These are phyloP conservation scores for Mugil cephalus DNA, from an alignment of 2,113 vertebrate species.

Conservation along the genomic window DNA sequence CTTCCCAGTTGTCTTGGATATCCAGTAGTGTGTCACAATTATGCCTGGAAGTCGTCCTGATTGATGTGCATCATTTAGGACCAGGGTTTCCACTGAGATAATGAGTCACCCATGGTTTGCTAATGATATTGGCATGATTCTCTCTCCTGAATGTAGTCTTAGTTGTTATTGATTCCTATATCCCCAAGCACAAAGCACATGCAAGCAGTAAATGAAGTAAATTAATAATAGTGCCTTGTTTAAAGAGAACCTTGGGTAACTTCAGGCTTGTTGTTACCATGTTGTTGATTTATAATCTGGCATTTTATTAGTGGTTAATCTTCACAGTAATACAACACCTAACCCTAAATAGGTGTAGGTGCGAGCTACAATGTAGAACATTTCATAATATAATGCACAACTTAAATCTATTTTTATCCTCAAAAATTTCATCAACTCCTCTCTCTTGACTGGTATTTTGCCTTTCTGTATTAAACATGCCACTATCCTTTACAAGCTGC, in stretches of 20 bases:
- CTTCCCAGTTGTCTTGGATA: not conserved
- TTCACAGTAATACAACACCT: too few species aligned
- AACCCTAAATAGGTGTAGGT: too few species aligned
- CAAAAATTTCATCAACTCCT: too few species aligned
- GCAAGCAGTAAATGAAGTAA: constrained; percentile 6
- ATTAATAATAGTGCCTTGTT: constrained; percentile 4
- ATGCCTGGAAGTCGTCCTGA: constrained; percentile 20
- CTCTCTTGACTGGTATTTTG: too few species aligned
- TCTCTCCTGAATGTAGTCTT: not conserved
- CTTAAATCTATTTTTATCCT: too few species aligned
- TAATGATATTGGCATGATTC: constrained; percentile 1
- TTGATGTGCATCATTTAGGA: constrained; percentile 22
- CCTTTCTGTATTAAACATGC: too few species aligned
- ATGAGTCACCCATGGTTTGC: constrained; percentile 16
- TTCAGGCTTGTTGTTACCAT: not conserved
- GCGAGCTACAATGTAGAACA: too few species aligned
- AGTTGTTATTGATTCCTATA: constrained; percentile 5
- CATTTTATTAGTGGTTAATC: not conserved
- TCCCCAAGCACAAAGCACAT: not conserved
- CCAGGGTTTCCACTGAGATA: constrained; percentile 17
- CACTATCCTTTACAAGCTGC: too few species aligned
- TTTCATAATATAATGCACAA: too few species aligned
- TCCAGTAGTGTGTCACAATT: constrained; percentile 7
- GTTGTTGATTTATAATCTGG: constrained; percentile 2
- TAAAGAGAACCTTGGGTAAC: not conserved